Conservation (phyloP, 2,888 invertebrate species). For the Drosophila pseudotakahashii region DNA sequence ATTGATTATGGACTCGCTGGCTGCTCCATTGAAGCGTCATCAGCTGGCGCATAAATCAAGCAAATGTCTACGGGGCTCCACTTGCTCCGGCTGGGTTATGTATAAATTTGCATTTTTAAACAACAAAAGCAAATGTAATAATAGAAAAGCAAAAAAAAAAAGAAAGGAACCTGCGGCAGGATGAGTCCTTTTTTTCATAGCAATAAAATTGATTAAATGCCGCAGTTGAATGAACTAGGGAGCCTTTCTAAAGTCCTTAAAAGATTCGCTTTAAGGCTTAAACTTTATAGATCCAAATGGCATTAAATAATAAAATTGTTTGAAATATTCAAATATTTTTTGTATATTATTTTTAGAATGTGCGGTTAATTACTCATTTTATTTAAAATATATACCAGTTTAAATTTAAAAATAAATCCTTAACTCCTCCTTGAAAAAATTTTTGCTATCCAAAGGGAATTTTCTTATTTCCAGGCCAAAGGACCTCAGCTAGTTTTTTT, state of each 20-base stretch:
- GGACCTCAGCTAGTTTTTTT: neutral
- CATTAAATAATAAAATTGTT: neutral
- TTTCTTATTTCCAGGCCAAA: neutral
- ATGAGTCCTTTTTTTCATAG: constrained; percentile 45
- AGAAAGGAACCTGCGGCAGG: constrained; percentile 14
- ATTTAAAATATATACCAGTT: no score
- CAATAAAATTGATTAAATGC: constrained; percentile 82
- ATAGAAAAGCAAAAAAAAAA: constrained; percentile 38
- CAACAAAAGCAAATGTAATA: constrained; percentile 67
- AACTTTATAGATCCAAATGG: neutral
- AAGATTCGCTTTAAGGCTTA: constrained; percentile 4
- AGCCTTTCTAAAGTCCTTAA: constrained; percentile 25
- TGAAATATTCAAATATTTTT: neutral
- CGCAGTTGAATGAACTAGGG: constrained; percentile 62
- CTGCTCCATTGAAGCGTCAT: constrained; percentile 74
- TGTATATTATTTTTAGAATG: neutral
- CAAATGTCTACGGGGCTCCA: constrained; percentile 58
- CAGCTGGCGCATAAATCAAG: constrained; percentile 74
- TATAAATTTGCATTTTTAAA: constrained; percentile 77
- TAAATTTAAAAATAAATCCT: no score
- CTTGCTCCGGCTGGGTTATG: constrained; percentile 52
- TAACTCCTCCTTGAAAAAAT: no score
- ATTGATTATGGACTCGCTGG: constrained; percentile 66
- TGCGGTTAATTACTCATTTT: no score
- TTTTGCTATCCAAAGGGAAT: no score